Evolutionary conservation across 2,797 vertebrate species (phyloP).

Genomic region (Pyrrhura leucotis): DNA sequence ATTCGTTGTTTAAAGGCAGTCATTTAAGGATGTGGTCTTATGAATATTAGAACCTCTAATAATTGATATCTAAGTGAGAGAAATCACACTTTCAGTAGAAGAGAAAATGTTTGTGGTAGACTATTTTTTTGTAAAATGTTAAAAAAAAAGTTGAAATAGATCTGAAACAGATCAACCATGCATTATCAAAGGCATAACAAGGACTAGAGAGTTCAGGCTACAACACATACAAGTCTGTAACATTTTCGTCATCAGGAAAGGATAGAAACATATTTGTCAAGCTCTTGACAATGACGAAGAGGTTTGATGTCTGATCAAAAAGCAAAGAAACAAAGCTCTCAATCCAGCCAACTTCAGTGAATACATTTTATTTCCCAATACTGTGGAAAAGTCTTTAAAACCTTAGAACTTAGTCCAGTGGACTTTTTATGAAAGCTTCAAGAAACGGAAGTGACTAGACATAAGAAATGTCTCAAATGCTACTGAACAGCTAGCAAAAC

Average conservation of each 20-base stretch:
- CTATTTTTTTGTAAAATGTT: neutral
- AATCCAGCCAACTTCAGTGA: neutral
- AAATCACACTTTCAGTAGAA: neutral
- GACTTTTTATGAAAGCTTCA: neutral
- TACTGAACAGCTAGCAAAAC: neutral
- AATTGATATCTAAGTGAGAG: neutral
- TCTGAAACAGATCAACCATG: neutral
- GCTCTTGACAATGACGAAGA: neutral
- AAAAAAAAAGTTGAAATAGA: neutral
- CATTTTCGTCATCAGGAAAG: neutral
- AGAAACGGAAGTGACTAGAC: neutral
- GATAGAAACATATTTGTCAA: neutral
- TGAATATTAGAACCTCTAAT: neutral
- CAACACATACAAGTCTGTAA: neutral
- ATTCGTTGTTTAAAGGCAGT: neutral
- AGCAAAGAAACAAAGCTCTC: neutral
- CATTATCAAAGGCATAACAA: neutral
- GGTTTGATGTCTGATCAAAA: neutral
- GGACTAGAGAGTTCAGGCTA: neutral
- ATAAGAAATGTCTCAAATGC: neutral
- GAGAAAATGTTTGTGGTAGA: neutral
- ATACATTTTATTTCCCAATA: neutral
- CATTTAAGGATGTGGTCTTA: neutral
- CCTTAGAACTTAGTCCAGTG: neutral
- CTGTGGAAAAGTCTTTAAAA: neutral